Evolutionary conservation across 2,888 invertebrate species (phyloP).

Genomic region (Melanostoma scalare): DNA sequence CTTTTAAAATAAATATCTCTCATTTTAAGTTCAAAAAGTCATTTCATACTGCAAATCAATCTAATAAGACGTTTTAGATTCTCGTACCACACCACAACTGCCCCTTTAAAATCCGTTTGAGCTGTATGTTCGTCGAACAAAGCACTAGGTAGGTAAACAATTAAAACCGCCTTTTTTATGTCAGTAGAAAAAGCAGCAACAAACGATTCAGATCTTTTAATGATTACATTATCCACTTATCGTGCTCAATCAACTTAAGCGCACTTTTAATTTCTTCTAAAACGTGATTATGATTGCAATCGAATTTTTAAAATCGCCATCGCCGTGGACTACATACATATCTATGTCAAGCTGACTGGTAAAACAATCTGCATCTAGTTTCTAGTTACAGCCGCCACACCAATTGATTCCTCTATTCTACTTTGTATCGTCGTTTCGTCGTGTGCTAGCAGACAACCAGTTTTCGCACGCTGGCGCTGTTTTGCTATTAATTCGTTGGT

Average conservation of each 20-base stretch:
- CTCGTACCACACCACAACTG: no score
- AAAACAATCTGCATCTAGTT: no score
- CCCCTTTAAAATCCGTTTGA: no score
- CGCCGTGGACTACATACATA: constrained; percentile 5
- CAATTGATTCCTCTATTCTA: no score
- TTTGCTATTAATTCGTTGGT: constrained; percentile 19
- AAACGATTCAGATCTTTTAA: constrained; percentile 31
- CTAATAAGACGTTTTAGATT: no score
- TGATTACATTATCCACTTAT: constrained; percentile 44
- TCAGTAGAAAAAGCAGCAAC: constrained; percentile 23
- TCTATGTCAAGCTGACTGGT: constrained; percentile 9
- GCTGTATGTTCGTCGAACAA: neutral
- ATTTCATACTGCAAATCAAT: no score
- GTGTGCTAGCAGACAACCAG: constrained; percentile 1
- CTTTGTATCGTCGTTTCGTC: no score
- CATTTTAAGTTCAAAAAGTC: no score
- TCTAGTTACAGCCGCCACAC: no score
- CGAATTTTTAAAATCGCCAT: constrained; percentile 6
- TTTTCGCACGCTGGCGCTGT: neutral
- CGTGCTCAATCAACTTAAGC: constrained; percentile 51
- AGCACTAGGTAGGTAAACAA: neutral
- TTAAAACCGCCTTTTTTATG: neutral
- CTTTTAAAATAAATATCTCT: no score
- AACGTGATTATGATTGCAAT: constrained; percentile 66
- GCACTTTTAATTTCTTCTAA: constrained; percentile 68